Evolutionary conservation across 2,888 invertebrate species (phyloP).

Genomic region (Acanthosepion lycidas): DNA sequence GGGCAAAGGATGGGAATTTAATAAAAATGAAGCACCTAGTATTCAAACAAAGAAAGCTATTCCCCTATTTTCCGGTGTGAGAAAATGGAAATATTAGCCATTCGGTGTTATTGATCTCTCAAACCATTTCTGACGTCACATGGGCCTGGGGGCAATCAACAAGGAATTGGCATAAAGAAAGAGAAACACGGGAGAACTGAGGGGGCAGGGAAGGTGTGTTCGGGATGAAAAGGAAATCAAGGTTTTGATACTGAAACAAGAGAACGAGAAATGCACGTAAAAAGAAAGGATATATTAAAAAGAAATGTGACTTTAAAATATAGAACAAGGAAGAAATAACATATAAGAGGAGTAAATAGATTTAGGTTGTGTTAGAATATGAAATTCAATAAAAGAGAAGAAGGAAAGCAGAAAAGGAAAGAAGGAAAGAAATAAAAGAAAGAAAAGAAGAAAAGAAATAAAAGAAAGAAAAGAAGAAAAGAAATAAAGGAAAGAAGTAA

Average conservation of each 20-base stretch:
- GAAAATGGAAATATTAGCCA: slow-evolving; percentile 22
- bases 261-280: not conserved
- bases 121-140: not conserved
- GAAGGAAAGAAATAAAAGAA: not conserved
- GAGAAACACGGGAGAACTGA: not conserved
- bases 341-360: too few species aligned
- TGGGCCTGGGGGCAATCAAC: not conserved
- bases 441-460: not conserved
- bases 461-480: not conserved
- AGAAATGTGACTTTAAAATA: not conserved
- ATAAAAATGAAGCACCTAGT: slow-evolving; percentile 2
- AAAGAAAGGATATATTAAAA: not conserved
- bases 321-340: not conserved
- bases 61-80: not conserved
- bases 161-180: not conserved
- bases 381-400: not conserved
- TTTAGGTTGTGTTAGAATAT: not conserved
- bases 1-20: not conserved
- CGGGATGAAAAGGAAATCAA: not conserved
- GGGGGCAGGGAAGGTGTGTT: not conserved
- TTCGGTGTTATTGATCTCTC: slow-evolving; percentile 13
- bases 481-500: too few species aligned
- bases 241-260: not conserved
- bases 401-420: not conserved
- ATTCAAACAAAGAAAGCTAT: slow-evolving; percentile 33